Conservation (phyloP, 2,113 vertebrate genomes). For the Anhinga anhinga region DNA sequence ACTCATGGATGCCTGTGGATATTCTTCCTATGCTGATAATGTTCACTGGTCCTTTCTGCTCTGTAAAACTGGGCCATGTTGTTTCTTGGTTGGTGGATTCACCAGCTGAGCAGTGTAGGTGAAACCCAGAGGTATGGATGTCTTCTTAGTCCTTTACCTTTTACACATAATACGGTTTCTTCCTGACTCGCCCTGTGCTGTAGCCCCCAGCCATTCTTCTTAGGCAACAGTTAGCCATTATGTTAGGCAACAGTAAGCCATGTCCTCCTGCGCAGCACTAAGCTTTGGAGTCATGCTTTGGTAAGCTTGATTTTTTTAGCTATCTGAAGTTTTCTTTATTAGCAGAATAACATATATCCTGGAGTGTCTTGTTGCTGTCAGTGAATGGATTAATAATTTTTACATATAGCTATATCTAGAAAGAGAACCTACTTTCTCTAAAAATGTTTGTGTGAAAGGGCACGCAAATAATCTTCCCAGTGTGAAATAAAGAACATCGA, state of each 20-base stretch:
- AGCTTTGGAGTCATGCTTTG: neutral
- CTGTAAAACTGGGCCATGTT: accelerated
- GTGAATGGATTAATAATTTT: neutral
- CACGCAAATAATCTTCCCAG: neutral
- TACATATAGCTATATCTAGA: neutral
- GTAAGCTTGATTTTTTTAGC: neutral
- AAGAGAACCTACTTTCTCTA: neutral
- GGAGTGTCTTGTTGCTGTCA: neutral
- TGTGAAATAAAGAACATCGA: neutral
- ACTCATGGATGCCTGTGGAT: neutral
- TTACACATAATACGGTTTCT: neutral
- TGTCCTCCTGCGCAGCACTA: neutral
- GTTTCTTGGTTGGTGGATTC: neutral
- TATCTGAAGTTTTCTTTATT: neutral
- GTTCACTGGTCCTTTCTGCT: neutral
- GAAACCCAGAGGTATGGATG: neutral
- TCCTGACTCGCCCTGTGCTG: neutral
- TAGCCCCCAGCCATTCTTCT: neutral
- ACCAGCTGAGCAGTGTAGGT: neutral
- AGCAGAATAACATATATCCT: neutral
- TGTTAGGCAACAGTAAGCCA: neutral
- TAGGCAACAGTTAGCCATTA: neutral
- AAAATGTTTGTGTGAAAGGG: neutral
- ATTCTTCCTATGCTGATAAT: neutral
- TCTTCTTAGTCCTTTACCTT: neutral